These are phyloP conservation scores for Cataglyphis hispanica DNA, from an alignment of 1,140 invertebrate genomes.

Conservation along the genomic window DNA sequence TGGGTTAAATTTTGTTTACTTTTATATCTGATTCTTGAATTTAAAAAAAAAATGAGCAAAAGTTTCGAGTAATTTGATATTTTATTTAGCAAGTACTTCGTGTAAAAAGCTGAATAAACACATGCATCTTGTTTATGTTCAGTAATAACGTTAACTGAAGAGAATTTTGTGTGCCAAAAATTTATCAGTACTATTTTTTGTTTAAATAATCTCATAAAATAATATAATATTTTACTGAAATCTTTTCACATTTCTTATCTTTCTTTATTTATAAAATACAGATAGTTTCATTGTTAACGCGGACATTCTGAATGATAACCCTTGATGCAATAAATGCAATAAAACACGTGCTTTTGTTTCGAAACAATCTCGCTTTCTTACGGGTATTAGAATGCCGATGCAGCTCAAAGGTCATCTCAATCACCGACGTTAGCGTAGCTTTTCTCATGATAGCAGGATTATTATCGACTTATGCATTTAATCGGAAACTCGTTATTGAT, in stretches of 20 bases:
- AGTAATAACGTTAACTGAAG: too few species aligned
- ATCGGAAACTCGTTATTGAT: slow-evolving; percentile 9
- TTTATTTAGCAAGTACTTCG: too few species aligned
- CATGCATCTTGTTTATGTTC: too few species aligned
- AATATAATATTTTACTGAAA: too few species aligned
- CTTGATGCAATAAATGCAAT: neutral
- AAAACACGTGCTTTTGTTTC: slow-evolving; percentile 17
- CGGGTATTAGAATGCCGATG: slow-evolving; percentile 64
- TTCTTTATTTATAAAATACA: neutral
- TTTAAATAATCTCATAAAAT: neutral
- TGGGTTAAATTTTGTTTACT: too few species aligned
- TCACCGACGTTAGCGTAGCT: slow-evolving; percentile 61
- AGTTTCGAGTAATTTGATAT: too few species aligned
- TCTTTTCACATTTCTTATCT: neutral
- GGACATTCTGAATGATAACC: neutral
- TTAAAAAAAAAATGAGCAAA: neutral
- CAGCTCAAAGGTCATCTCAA: slow-evolving; percentile 66
- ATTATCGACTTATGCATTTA: slow-evolving; percentile 59
- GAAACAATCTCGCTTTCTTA: slow-evolving; percentile 38
- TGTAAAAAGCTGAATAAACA: too few species aligned
- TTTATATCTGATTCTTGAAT: too few species aligned
- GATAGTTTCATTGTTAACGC: neutral
- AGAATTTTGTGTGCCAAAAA: too few species aligned
- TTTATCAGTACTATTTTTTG: too few species aligned
- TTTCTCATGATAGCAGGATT: slow-evolving; percentile 14